phyloP scores from a whole-genome alignment of 2,113 vertebrate species.

The Cyrtonyx montezumae region DNA sequence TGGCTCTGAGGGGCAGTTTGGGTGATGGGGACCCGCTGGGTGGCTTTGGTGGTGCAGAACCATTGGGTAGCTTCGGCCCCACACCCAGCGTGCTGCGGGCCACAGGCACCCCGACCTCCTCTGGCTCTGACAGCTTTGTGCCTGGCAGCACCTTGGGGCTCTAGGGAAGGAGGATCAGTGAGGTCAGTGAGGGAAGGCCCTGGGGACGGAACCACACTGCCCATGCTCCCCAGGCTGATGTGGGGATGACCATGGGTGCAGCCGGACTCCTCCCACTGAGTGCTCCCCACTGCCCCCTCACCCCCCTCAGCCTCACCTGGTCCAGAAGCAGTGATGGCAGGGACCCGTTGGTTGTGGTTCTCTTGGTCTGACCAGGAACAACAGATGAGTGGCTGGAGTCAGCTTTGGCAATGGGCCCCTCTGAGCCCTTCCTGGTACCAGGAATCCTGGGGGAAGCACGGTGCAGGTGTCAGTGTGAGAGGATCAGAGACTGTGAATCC shows the following conservation, averaged over 20 bases:
- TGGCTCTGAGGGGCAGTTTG: conserved; percentile 65
- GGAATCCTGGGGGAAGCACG: conserved; percentile 81
- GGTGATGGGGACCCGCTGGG: conserved; percentile 55
- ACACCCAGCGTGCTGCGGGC: background rate
- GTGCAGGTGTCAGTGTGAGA: fast-evolving
- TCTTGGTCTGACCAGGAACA: conserved; percentile 75
- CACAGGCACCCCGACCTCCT: conserved; percentile 82
- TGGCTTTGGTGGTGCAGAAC: background rate
- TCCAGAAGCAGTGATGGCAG: conserved; percentile 73
- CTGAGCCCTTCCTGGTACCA: conserved; percentile 80
- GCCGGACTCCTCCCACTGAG: background rate
- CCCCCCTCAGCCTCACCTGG: conserved; percentile 72
- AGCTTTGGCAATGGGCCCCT: conserved; percentile 71
- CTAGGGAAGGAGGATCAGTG: conserved; percentile 26
- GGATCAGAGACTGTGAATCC: fast-evolving
- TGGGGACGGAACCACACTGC: background rate
- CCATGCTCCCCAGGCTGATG: background rate
- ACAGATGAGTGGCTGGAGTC: conserved; percentile 45
- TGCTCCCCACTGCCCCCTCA: fast-evolving
- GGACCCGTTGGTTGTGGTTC: conserved; percentile 71
- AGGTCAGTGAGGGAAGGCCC: background rate
- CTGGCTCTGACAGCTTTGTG: conserved; percentile 78
- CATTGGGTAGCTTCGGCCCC: conserved; percentile 48
- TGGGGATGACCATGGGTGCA: background rate
- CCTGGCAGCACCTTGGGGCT: conserved; percentile 30